Conservation (phyloP, 1,140 invertebrate genomes). For the Mamestra configurata region DNA sequence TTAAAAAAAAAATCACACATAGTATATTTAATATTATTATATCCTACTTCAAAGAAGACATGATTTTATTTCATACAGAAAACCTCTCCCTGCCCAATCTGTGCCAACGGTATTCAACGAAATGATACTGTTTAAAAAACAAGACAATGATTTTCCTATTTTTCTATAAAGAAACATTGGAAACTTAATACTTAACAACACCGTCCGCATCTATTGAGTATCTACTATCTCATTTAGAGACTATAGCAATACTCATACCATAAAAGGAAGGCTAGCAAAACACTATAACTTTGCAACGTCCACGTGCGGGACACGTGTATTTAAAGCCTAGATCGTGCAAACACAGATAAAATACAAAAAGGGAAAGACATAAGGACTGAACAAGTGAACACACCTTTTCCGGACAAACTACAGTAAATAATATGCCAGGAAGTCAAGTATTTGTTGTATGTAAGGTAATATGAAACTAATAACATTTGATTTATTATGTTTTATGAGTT, state of each 20-base stretch:
- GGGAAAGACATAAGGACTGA: not conserved
- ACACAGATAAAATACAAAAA: conserved; percentile 40
- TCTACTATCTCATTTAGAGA: not conserved
- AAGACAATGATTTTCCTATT: too few species aligned
- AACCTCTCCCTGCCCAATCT: too few species aligned
- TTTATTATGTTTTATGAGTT: not conserved
- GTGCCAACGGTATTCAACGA: not conserved
- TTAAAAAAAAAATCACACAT: too few species aligned
- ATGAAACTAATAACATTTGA: not conserved
- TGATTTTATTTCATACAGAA: too few species aligned
- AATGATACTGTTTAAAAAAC: not conserved
- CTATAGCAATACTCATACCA: not conserved
- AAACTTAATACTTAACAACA: too few species aligned
- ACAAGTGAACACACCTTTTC: conserved; percentile 20
- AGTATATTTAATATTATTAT: too few species aligned
- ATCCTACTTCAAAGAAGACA: too few species aligned
- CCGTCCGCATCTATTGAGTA: too few species aligned
- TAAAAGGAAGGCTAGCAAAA: not conserved
- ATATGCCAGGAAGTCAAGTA: conserved; percentile 17
- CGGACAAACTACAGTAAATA: not conserved
- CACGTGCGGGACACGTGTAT: not conserved
- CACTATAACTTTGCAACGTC: not conserved
- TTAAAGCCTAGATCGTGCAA: conserved; percentile 10
- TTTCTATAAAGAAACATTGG: too few species aligned
- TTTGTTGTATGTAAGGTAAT: not conserved